Evolutionary conservation across 2,888 invertebrate genomes (phyloP), one percentile per base, ranked within the genome.

Genomic region (Epinotia brunnichana): DNA sequence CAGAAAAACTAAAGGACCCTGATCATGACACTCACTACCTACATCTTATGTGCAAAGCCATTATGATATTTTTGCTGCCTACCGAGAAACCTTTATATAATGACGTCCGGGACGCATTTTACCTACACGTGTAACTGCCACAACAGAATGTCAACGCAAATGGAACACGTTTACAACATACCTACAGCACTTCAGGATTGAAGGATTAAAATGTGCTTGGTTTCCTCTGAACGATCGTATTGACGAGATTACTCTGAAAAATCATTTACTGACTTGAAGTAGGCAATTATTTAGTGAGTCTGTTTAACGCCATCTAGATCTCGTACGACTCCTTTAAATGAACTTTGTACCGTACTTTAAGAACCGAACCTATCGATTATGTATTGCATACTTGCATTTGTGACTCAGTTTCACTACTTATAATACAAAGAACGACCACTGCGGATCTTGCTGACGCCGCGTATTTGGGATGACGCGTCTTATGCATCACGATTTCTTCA

Each of bases 11-110:
- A 29, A 5, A 29, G 29, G 29, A 29, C 24, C 24, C 24, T 24
- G 3, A 24, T 24, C 24, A 24, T 3, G 24, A 35, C n/a, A n/a
- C 51, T 66, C 10, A 39, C 62, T 57, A 35, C 61, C 61, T 48
- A 44, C n/a, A 56, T 48, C 35, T 56, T 51, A 51, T 57, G 44
- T 21, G 2, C 13, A 35, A 66, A 57, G 48, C 13, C 56, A 68
- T 68, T 68, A 68, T 62, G 57, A 62, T 72, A 62, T 62, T 62
- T 68, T 62, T 68, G 39, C 57, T 72, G n/a, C 68, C 24, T 44
- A 62, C 56, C 56, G 61, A 11, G 21, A 56, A 61, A 41, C 39
- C 48, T 48, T 66, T 56, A 48, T 53, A 48, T 51, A 72, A 56
- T 51, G 62, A 68, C 62, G 62, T 68, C 67, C 57, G 67, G 56